These are phyloP conservation scores for Drosophila arizonae DNA, from an alignment of 1,140 invertebrate genomes.

Conservation along the genomic window DNA sequence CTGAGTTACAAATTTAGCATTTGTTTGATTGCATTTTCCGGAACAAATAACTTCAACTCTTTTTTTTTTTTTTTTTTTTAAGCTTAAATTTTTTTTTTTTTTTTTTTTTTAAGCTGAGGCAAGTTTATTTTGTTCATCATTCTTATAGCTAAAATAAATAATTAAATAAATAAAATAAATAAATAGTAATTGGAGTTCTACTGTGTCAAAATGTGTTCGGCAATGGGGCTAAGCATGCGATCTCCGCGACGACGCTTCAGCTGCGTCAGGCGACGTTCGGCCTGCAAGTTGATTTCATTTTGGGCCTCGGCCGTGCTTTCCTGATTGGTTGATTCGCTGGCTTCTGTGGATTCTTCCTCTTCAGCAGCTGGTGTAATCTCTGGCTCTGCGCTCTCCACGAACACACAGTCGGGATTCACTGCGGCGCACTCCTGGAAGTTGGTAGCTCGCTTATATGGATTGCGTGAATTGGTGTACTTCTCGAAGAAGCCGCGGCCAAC, in stretches of 20 bases:
- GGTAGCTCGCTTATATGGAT: slow-evolving; percentile 58
- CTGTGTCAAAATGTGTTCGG: slow-evolving; percentile 66
- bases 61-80: slow-evolving; percentile 46
- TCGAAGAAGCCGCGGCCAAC: slow-evolving; percentile 76
- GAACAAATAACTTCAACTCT: too few relatives aligned
- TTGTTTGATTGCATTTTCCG: slow-evolving; percentile 33
- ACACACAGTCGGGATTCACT: slow-evolving; percentile 74
- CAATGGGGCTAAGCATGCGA: slow-evolving; percentile 59
- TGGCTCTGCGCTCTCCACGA: slow-evolving; percentile 62
- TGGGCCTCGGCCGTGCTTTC: slow-evolving; percentile 39
- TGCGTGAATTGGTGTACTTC: slow-evolving; percentile 71
- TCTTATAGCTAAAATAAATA: slow-evolving; percentile 81
- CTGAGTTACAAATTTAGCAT: slow-evolving; percentile 26
- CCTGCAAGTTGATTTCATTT: slow-evolving; percentile 65
- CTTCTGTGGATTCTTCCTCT: not conserved
- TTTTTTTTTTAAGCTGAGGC: slow-evolving; percentile 61
- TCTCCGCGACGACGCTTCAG: slow-evolving; percentile 53
- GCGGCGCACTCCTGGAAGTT: slow-evolving; percentile 67
- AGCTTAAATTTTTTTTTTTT: too few relatives aligned
- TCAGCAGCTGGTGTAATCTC: slow-evolving; percentile 2
- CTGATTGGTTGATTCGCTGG: slow-evolving; percentile 10
- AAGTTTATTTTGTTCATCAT: slow-evolving; percentile 74
- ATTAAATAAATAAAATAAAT: slow-evolving; percentile 73
- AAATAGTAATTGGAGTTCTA: slow-evolving; percentile 52
- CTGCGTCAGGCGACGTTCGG: slow-evolving; percentile 58